phyloP scores from a whole-genome alignment of 2,113 vertebrate species.

The Ochotona princeps region DNA sequence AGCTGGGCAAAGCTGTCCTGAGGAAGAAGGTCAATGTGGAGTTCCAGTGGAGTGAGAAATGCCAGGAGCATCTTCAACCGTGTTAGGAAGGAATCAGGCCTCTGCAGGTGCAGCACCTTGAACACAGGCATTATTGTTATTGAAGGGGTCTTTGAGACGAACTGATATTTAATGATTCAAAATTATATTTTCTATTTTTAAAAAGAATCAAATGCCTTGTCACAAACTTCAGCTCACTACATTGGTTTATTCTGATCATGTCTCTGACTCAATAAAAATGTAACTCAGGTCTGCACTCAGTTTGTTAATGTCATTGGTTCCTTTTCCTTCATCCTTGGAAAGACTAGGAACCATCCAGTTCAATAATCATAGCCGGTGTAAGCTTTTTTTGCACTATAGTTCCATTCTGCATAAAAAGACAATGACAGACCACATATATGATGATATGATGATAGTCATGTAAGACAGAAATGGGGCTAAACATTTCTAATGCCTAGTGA shows the following conservation, averaged over 20 bases:
- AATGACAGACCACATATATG: not conserved
- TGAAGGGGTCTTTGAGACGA: not conserved
- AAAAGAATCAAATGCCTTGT: not conserved
- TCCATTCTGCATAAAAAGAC: not conserved
- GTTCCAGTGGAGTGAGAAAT: not conserved
- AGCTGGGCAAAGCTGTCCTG: not conserved
- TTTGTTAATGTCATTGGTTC: not conserved
- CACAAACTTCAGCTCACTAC: not conserved
- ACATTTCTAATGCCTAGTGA: not conserved
- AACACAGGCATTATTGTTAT: not conserved
- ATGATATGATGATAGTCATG: no score
- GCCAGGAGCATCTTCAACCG: not conserved
- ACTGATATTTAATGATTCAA: not conserved
- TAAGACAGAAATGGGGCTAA: not conserved
- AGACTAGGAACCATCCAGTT: not conserved
- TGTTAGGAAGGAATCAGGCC: not conserved
- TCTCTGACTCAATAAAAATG: constrained; percentile 44
- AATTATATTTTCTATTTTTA: not conserved
- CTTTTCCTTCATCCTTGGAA: not conserved
- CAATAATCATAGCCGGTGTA: not conserved
- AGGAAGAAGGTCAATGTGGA: not conserved
- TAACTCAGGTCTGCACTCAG: constrained; percentile 25
- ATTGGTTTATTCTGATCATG: constrained; percentile 27
- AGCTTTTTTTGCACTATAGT: not conserved
- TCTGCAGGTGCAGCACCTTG: not conserved